Evolutionary conservation across 2,888 invertebrate species (phyloP).

Genomic region (Ephialtes manifestator): DNA sequence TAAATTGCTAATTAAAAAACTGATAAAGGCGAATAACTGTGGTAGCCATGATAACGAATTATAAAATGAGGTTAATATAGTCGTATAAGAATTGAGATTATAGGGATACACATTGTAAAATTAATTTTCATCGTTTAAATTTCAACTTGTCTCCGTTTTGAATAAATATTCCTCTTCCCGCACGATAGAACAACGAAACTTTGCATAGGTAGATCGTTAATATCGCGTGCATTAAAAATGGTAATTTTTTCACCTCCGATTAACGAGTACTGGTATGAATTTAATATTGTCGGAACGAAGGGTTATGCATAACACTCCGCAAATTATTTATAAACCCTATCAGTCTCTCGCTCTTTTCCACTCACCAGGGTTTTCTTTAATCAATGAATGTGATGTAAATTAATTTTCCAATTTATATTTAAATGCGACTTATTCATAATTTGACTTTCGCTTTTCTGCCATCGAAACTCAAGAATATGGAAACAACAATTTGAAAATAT

Average conservation of each 20-base stretch:
- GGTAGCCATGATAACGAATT: no score
- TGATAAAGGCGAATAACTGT: no score
- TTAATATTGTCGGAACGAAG: neutral
- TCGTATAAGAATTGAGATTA: no score
- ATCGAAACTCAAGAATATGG: neutral
- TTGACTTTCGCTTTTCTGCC: neutral
- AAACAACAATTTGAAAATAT: slow-evolving; percentile 36
- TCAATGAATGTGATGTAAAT: neutral
- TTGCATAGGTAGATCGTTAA: slow-evolving; percentile 10
- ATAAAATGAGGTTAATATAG: no score
- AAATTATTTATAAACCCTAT: neutral
- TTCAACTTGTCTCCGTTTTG: no score
- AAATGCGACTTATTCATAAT: neutral
- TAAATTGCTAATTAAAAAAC: no score
- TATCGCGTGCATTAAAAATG: slow-evolving; percentile 22
- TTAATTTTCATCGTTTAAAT: no score
- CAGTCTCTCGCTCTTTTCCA: neutral
- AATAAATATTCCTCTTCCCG: neutral
- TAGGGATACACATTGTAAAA: no score
- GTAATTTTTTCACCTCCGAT: neutral
- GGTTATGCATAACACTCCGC: neutral
- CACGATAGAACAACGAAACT: neutral
- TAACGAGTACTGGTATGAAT: neutral
- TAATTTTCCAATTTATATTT: neutral
- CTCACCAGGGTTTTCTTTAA: neutral